A percentile compares a stretch with the other conserved stretches of the same genome.
phyloP scores from a whole-genome alignment of 2,888 invertebrate species.

The Pachliopta kotzebuea region DNA sequence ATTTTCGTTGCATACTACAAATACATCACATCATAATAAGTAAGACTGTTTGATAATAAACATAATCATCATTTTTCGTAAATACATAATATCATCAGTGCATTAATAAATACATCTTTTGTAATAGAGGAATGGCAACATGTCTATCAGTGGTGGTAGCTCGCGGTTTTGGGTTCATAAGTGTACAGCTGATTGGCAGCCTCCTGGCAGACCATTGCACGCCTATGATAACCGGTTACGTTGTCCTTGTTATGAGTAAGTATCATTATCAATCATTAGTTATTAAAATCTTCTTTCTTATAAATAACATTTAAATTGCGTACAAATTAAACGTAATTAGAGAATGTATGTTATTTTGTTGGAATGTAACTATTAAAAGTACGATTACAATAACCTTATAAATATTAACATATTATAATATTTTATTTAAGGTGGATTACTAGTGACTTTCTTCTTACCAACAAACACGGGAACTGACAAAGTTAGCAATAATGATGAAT shows the following conservation, averaged over 20 bases:
- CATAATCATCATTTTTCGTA: too few species aligned
- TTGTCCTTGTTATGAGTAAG: conserved; percentile 54
- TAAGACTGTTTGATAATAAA: too few species aligned
- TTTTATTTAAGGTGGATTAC: conserved; percentile 55
- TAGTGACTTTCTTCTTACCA: conserved; percentile 52
- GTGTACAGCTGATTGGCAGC: conserved; percentile 60
- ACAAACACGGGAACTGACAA: conserved; percentile 37
- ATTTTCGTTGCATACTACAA: too few species aligned
- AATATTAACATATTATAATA: too few species aligned
- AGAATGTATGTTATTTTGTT: too few species aligned
- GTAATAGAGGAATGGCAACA: conserved; percentile 64
- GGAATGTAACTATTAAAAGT: too few species aligned
- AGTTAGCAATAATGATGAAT: background rate
- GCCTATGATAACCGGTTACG: conserved; percentile 55
- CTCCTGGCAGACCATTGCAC: conserved; percentile 54
- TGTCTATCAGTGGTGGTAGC: conserved; percentile 65
- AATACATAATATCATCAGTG: too few species aligned
- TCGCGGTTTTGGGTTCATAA: conserved; percentile 64
- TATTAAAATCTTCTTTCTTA: too few species aligned
- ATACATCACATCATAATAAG: too few species aligned
- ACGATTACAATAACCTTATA: too few species aligned
- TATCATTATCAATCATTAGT: background rate
- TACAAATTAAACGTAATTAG: too few species aligned
- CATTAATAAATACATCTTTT: conserved; percentile 15
- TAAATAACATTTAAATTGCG: too few species aligned